Percentiles rank a stretch among this genome's conserved stretches.
phyloP scores from a whole-genome alignment of 2,888 invertebrate species.

The Noctuana brunneofusca region DNA sequence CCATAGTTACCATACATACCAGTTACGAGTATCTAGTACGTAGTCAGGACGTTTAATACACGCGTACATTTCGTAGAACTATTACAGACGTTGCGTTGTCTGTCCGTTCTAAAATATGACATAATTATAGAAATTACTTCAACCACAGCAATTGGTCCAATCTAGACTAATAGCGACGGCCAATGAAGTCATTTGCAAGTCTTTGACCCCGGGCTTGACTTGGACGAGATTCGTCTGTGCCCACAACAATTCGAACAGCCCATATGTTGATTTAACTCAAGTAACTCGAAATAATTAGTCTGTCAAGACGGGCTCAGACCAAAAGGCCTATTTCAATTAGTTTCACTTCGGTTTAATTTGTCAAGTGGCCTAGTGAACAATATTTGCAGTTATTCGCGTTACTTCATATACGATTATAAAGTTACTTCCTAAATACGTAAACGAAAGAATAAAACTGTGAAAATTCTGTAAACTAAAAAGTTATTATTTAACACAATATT shows the following conservation, averaged over 20 bases:
- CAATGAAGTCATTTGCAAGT: conserved; percentile 64
- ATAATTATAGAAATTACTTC: conserved; percentile 43
- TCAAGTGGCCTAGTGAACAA: conserved; percentile 28
- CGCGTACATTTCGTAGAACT: conserved; percentile 24
- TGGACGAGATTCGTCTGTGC: conserved; percentile 41
- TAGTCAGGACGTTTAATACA: no score
- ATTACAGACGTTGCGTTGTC: conserved; percentile 22
- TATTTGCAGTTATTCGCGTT: conserved; percentile 18
- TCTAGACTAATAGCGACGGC: conserved; percentile 44
- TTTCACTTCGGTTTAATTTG: conserved; percentile 33
- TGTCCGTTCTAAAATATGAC: conserved; percentile 31
- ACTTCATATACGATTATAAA: no score
- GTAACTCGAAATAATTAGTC: conserved; percentile 26
- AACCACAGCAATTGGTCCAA: conserved; percentile 45
- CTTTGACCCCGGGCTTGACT: conserved; percentile 50
- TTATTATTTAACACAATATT: no score
- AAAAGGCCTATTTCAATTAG: conserved; percentile 35
- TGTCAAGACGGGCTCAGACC: conserved; percentile 29
- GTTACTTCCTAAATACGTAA: no score
- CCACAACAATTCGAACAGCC: conserved; percentile 42
- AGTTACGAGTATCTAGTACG: no score
- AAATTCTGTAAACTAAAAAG: no score
- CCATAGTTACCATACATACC: no score
- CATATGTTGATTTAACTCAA: conserved; percentile 37
- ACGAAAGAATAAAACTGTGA: no score